These are phyloP conservation scores for Maniola hyperantus DNA, from an alignment of 2,888 invertebrate genomes.

Conservation along the genomic window DNA sequence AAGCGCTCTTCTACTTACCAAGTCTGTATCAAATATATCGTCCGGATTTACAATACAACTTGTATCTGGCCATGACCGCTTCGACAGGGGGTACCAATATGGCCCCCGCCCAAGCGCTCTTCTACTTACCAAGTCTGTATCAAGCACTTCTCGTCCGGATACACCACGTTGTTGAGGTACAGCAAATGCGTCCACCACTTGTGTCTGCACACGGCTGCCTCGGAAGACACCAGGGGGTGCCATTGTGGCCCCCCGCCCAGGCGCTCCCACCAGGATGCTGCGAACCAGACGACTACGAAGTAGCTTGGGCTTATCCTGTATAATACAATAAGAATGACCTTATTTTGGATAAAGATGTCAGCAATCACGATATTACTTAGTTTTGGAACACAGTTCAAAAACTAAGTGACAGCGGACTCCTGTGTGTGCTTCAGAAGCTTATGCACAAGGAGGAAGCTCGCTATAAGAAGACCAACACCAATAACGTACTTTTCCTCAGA, in stretches of 20 bases:
- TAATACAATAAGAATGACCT: neutral
- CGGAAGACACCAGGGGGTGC: constrained; percentile 60
- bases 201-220: constrained; percentile 62
- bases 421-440: constrained; percentile 62
- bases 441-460: constrained; percentile 72
- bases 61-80: too few relatives aligned
- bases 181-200: constrained; percentile 76
- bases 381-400: too few relatives aligned
- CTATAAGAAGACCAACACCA: constrained; percentile 77
- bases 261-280: constrained; percentile 69
- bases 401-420: constrained; percentile 45
- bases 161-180: constrained; percentile 68
- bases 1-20: too few relatives aligned
- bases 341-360: too few relatives aligned
- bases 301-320: constrained; percentile 69
- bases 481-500: constrained; percentile 71
- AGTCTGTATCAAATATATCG: too few relatives aligned
- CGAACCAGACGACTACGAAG: constrained; percentile 71
- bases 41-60: too few relatives aligned
- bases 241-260: constrained; percentile 66
- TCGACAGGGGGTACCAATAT: too few relatives aligned
- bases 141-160: constrained; percentile 69
- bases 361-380: too few relatives aligned
- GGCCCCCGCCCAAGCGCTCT: too few relatives aligned
- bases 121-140: constrained; percentile 71